Evolutionary conservation across 2,113 vertebrate genomes (phyloP).

Genomic region (Gasterosteus nipponicus): DNA sequence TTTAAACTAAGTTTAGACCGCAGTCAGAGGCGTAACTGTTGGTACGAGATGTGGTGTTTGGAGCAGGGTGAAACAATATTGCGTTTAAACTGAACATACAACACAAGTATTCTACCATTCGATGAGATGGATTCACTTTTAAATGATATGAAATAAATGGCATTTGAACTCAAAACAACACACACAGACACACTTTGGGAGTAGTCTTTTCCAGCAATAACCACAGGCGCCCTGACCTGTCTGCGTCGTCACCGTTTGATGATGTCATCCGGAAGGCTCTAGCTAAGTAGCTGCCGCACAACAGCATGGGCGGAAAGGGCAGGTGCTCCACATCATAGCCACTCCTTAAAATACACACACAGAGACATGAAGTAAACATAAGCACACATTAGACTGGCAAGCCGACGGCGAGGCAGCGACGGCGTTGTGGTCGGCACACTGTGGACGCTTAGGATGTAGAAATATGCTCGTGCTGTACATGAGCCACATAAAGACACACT

Average conservation of each 20-base stretch:
- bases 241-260: slow-evolving; percentile 72
- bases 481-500: slow-evolving; percentile 37
- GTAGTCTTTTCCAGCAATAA: slow-evolving; percentile 60
- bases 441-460: slow-evolving; percentile 47
- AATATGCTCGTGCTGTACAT: slow-evolving; percentile 42
- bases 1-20: background rate
- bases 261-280: slow-evolving; percentile 74
- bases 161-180: background rate
- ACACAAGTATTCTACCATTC: background rate
- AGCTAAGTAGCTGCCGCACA: slow-evolving; percentile 48
- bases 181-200: slow-evolving; percentile 22
- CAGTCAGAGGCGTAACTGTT: background rate
- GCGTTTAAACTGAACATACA: background rate
- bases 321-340: slow-evolving; percentile 70
- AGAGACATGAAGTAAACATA: slow-evolving; percentile 42
- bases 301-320: slow-evolving; percentile 48
- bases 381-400: slow-evolving; percentile 47
- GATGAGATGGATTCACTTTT: background rate
- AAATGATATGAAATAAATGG: slow-evolving; percentile 19
- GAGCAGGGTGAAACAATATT: background rate
- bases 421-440: slow-evolving; percentile 47
- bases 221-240: slow-evolving; percentile 70
- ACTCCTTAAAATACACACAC: slow-evolving; percentile 35
- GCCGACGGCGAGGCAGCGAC: slow-evolving; percentile 47
- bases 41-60: background rate